Conservation (phyloP, 2,113 vertebrate species). For the Siphamia tubifer region DNA sequence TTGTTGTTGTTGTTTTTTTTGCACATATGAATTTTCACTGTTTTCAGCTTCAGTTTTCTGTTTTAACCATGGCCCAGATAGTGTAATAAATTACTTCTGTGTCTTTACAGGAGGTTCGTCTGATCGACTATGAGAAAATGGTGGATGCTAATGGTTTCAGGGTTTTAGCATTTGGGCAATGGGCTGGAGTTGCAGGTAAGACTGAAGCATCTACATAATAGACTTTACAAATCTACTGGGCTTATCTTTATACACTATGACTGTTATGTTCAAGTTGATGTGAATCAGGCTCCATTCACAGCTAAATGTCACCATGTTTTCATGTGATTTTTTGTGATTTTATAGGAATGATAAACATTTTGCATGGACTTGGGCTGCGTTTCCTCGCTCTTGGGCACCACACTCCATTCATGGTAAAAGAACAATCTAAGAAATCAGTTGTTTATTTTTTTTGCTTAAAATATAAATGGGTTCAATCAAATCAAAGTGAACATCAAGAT, state of each 20-base stretch:
- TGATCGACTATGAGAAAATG: slow-evolving; percentile 99
- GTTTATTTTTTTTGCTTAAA: no score
- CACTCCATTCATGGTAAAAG: slow-evolving; percentile 95
- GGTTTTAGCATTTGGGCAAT: slow-evolving; percentile 96
- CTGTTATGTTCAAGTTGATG: no score
- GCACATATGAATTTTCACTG: no score
- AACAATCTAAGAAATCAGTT: neutral
- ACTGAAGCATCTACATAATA: neutral
- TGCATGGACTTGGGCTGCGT: slow-evolving; percentile 93
- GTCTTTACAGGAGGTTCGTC: slow-evolving; percentile 87
- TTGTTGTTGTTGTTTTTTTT: no score
- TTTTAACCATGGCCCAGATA: neutral
- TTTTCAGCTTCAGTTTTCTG: neutral
- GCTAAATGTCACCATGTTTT: no score
- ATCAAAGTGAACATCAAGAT: no score
- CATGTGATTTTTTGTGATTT: neutral
- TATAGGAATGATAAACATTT: slow-evolving; percentile 97
- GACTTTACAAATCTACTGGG: no score
- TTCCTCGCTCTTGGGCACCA: slow-evolving; percentile 95
- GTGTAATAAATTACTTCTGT: neutral
- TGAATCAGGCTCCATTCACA: no score
- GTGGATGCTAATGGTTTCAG: slow-evolving; percentile 91
- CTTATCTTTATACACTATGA: no score
- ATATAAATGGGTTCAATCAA: no score
- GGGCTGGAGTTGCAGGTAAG: slow-evolving; percentile 97